Conservation (phyloP, 2,113 vertebrate species). For the Scopus umbretta region DNA sequence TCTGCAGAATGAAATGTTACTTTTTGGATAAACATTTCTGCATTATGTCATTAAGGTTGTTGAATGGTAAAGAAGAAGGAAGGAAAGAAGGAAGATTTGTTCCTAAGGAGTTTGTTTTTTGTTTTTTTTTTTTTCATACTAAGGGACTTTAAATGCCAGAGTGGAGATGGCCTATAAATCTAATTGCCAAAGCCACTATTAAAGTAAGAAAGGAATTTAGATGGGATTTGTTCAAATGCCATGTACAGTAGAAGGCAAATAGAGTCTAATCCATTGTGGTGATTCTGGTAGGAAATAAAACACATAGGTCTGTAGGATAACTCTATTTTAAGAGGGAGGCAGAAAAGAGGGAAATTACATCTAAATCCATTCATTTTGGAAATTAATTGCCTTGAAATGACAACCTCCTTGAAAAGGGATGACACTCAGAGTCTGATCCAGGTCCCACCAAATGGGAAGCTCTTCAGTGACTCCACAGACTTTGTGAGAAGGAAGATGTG, state of each 20-base stretch:
- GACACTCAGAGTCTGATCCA: background rate
- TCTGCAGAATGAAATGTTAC: background rate
- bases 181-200: slow-evolving; percentile 22
- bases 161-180: background rate
- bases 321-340: background rate
- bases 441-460: background rate
- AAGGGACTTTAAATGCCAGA: slow-evolving; percentile 21
- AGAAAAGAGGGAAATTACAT: background rate
- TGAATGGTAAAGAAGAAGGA: background rate
- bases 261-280: background rate
- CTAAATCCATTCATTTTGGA: background rate
- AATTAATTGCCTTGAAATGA: background rate
- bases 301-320: background rate
- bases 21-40: background rate
- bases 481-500: background rate
- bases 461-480: background rate
- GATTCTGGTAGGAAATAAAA: slow-evolving; percentile 1
- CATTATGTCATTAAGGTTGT: background rate
- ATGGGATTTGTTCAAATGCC: slow-evolving; percentile 45
- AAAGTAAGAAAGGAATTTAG: slow-evolving; percentile 1
- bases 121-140: background rate
- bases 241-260: background rate
- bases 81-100: background rate
- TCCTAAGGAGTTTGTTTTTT: background rate
- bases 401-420: background rate